Conservation (phyloP, 2,797 vertebrate genomes). For the Centropyge bicolor region DNA sequence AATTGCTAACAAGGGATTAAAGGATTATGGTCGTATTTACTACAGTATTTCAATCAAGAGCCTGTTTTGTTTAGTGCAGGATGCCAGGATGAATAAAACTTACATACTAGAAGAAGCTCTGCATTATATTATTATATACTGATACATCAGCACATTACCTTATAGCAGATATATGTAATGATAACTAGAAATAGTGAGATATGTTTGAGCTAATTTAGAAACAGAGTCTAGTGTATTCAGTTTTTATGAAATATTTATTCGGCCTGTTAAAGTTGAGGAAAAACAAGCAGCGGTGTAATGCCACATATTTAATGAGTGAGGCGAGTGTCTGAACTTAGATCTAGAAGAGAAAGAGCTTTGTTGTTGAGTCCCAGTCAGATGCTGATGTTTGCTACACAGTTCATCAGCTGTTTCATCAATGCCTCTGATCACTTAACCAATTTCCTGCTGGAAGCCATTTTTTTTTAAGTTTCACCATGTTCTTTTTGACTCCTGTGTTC, state of each 20-base stretch:
- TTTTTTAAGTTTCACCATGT: background rate
- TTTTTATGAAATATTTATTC: background rate
- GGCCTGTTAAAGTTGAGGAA: background rate
- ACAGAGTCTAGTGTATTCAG: too few species aligned
- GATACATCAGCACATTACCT: background rate
- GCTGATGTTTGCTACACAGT: background rate
- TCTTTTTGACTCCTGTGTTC: background rate
- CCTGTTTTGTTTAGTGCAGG: background rate
- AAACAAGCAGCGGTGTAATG: background rate
- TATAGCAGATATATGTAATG: background rate
- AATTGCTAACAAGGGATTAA: slow-evolving; percentile 5
- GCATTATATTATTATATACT: background rate
- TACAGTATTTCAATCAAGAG: background rate
- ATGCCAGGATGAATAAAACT: background rate
- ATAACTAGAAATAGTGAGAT: too few species aligned
- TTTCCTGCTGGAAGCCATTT: background rate
- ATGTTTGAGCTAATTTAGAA: too few species aligned
- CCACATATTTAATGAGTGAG: too few species aligned
- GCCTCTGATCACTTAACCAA: background rate
- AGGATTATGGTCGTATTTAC: background rate
- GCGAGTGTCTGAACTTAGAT: too few species aligned
- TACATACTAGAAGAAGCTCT: background rate
- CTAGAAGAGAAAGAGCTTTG: too few species aligned
- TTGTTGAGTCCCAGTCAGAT: too few species aligned
- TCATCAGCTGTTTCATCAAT: background rate